These are phyloP conservation scores for Uloborus plumipes DNA, from an alignment of 2,888 invertebrate species.

Conservation along the genomic window DNA sequence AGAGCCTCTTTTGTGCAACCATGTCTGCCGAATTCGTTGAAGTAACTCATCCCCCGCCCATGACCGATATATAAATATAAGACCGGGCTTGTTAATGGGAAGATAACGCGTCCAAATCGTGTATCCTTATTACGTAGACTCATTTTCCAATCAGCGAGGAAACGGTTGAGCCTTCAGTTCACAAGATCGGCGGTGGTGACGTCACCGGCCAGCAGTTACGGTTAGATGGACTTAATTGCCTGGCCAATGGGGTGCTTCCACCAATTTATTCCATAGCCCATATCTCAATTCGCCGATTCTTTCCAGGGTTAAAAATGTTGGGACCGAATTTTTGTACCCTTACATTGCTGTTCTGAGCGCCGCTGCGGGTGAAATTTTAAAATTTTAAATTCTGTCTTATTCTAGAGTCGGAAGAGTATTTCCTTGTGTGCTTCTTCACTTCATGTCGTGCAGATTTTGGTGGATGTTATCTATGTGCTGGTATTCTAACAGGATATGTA, in stretches of 20 bases:
- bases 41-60: too few relatives aligned
- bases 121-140: constrained; percentile 61
- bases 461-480: too few relatives aligned
- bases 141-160: constrained; percentile 62
- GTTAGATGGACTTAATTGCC: constrained; percentile 53
- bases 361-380: background rate
- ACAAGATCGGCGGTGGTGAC: constrained; percentile 62
- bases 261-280: constrained; percentile 48
- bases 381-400: too few relatives aligned
- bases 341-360: constrained; percentile 7
- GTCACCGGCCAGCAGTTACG: constrained; percentile 56
- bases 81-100: constrained; percentile 35
- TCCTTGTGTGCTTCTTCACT: too few relatives aligned
- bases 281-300: constrained; percentile 46
- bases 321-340: constrained; percentile 48
- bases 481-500: too few relatives aligned
- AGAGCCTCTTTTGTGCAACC: too few relatives aligned
- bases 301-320: constrained; percentile 50
- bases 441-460: too few relatives aligned
- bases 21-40: too few relatives aligned
- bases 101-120: constrained; percentile 59
- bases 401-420: too few relatives aligned
- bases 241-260: constrained; percentile 31
- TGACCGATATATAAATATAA: too few relatives aligned
- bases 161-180: constrained; percentile 62